phyloP scores from a whole-genome alignment of 92 coral and sea anemone genomes.

The Epizoanthus fatuus region DNA sequence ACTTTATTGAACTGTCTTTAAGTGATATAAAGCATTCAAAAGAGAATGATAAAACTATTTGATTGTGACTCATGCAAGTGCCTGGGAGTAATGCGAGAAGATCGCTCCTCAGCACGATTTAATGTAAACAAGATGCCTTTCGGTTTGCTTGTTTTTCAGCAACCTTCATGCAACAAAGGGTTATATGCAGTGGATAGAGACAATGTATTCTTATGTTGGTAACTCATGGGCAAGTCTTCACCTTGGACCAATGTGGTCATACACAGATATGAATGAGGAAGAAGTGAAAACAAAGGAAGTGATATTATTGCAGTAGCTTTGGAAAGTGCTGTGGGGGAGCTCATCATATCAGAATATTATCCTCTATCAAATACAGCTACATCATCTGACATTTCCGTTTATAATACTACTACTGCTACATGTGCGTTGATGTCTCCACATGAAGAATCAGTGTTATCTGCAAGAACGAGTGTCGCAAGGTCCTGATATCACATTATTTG shows the following conservation, averaged over 20 bases:
- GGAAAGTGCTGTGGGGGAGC: too few relatives aligned
- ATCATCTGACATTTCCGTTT: too few relatives aligned
- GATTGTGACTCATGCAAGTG: conserved; percentile 29
- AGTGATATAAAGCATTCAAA: conserved; percentile 8
- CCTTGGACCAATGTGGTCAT: conserved; percentile 60
- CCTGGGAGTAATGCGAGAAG: conserved; percentile 16
- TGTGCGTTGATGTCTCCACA: too few relatives aligned
- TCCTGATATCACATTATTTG: conserved; percentile 73
- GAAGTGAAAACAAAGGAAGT: neutral
- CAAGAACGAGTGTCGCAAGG: conserved; percentile 60
- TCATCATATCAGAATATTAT: too few relatives aligned
- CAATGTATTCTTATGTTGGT: too few relatives aligned
- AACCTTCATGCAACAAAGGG: too few relatives aligned
- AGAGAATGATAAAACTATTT: conserved; percentile 23
- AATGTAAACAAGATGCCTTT: conserved; percentile 51
- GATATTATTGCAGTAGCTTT: too few relatives aligned
- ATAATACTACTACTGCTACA: too few relatives aligned
- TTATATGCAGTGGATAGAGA: too few relatives aligned
- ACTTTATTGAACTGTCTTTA: conserved; percentile 30
- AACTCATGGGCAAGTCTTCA: conserved; percentile 57
- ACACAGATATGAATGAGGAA: neutral
- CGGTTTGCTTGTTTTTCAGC: conserved; percentile 40
- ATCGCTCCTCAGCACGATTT: conserved; percentile 29
- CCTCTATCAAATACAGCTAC: too few relatives aligned
- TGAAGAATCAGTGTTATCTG: too few relatives aligned